Evolutionary conservation across 2,797 vertebrate genomes (phyloP).

Genomic region (Champsocephalus gunnari): DNA sequence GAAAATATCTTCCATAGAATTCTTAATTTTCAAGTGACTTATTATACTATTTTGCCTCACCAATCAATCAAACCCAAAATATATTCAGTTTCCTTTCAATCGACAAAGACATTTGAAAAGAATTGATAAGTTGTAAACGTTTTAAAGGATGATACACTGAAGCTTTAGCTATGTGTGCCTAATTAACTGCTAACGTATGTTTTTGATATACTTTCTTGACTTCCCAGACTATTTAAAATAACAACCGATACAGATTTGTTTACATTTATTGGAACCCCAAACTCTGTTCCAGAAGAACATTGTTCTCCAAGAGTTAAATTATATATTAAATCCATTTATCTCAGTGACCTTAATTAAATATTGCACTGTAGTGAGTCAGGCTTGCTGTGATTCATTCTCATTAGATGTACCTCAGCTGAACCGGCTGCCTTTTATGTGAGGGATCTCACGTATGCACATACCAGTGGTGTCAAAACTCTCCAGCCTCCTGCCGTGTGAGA

Average conservation of each 20-base stretch:
- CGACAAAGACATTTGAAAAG: not conserved
- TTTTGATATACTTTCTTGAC: too few relatives aligned
- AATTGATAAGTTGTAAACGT: not conserved
- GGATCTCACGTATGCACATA: constrained; percentile 61
- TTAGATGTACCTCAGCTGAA: constrained; percentile 5
- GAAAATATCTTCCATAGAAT: too few relatives aligned
- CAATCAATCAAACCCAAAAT: not conserved
- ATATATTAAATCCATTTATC: not conserved
- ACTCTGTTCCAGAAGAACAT: too few relatives aligned
- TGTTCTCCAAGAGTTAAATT: too few relatives aligned
- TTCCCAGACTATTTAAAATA: not conserved
- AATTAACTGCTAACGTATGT: not conserved
- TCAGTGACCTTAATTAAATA: not conserved
- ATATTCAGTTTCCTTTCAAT: not conserved
- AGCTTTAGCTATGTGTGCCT: not conserved
- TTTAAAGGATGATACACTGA: too few relatives aligned
- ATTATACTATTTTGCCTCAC: not conserved
- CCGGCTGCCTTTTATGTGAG: constrained; percentile 37
- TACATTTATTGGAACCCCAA: too few relatives aligned
- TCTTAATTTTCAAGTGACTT: not conserved
- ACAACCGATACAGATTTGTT: not conserved
- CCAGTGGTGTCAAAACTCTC: constrained; percentile 48
- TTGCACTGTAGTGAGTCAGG: not conserved
- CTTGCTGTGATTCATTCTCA: not conserved
- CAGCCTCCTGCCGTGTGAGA: constrained; percentile 55